A percentile compares a stretch with the other conserved stretches of the same genome.
These are phyloP conservation scores for Tragelaphus strepsiceros DNA, from an alignment of 2,113 vertebrate genomes.

Conservation along the genomic window DNA sequence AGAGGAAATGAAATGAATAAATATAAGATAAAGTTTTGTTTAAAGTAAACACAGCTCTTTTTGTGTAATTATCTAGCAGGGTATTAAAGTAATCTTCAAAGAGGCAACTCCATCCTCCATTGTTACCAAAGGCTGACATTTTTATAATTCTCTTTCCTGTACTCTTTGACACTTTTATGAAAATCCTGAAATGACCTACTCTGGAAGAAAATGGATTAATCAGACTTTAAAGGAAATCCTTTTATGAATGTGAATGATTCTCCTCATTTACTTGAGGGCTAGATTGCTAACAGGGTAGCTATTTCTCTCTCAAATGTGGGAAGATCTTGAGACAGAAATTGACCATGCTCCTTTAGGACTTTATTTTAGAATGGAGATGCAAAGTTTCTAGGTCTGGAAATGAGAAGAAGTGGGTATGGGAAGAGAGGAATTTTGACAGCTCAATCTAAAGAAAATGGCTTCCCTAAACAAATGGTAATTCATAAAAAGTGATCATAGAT, in stretches of 20 bases:
- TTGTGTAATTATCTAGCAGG: slow-evolving; percentile 38
- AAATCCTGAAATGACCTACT: background rate
- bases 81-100: slow-evolving; percentile 24
- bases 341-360: background rate
- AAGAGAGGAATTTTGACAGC: background rate
- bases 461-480: background rate
- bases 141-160: background rate
- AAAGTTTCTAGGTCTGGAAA: background rate
- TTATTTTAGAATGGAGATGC: background rate
- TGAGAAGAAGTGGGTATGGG: background rate
- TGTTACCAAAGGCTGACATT: slow-evolving; percentile 9
- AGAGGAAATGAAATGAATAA: slow-evolving; percentile 67
- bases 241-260: background rate
- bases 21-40: slow-evolving; percentile 56
- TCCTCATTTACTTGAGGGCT: background rate
- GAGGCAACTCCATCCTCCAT: background rate
- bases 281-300: background rate
- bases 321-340: background rate
- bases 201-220: background rate
- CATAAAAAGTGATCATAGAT: background rate
- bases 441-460: background rate
- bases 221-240: background rate
- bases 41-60: background rate
- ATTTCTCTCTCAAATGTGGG: background rate
- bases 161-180: slow-evolving; percentile 21